A percentile compares a stretch with the other conserved stretches of the same genome.
Conservation (phyloP, 2,113 vertebrate species). For the Gymnorhina tibicen region DNA sequence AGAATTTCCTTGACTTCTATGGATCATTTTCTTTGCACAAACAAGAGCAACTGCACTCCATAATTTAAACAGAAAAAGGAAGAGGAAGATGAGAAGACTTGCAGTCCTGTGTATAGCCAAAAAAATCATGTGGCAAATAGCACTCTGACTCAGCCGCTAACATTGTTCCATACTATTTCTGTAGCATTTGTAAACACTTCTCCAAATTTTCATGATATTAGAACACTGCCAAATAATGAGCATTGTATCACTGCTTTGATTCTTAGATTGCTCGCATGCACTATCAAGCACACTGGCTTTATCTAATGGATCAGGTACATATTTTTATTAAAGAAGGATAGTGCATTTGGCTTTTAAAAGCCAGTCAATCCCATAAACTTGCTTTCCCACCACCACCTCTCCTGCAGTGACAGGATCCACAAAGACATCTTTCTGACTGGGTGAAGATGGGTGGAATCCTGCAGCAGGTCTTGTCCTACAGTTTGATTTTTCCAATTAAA, state of each 20-base stretch:
- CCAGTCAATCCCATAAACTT: neutral
- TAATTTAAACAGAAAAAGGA: conserved; percentile 44
- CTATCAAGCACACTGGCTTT: neutral
- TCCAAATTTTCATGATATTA: conserved; percentile 20
- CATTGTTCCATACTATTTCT: conserved; percentile 45
- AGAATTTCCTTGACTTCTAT: conserved; percentile 21
- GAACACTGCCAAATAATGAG: neutral
- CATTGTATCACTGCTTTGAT: neutral
- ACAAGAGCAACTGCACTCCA: conserved; percentile 38
- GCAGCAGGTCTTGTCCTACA: conserved; percentile 33
- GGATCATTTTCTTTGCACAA: conserved; percentile 37
- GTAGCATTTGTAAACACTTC: conserved; percentile 49
- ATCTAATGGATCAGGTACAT: neutral
- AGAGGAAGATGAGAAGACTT: conserved; percentile 17
- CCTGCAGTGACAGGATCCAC: neutral
- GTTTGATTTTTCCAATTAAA: conserved; percentile 67
- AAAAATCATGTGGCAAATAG: conserved; percentile 34
- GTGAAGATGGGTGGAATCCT: neutral
- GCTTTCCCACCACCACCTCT: neutral
- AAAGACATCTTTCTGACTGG: conserved; percentile 10
- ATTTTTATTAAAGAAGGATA: neutral
- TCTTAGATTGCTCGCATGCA: neutral
- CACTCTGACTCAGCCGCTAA: conserved; percentile 48
- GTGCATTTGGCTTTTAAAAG: neutral
- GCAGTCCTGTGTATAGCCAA: neutral